A percentile compares a stretch with the other conserved stretches of the same genome.
Conservation (phyloP, 2,797 vertebrate species). For the Pangasius sanitwongsei region DNA sequence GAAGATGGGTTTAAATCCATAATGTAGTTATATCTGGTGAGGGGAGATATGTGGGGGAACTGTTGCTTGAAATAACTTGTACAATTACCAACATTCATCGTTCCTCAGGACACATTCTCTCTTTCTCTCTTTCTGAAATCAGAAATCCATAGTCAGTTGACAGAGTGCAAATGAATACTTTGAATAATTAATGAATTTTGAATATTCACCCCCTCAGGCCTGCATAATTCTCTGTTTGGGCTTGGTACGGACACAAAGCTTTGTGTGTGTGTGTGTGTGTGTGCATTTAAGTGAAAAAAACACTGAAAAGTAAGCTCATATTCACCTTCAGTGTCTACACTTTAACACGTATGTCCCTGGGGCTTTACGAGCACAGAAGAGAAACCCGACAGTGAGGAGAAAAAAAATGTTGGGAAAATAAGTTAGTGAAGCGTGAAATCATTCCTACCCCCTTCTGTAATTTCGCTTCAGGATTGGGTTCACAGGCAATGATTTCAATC, state of each 20-base stretch:
- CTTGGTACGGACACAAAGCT: not conserved
- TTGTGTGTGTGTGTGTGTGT: not conserved
- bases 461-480: slow-evolving; percentile 78
- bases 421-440: slow-evolving; percentile 81
- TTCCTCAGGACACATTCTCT: not conserved
- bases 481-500: slow-evolving; percentile 72
- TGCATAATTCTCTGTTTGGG: slow-evolving; percentile 35
- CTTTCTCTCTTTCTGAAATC: not conserved
- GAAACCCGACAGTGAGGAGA: slow-evolving; percentile 58
- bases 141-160: slow-evolving; percentile 32
- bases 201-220: slow-evolving; percentile 26
- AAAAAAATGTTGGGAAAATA: slow-evolving; percentile 64
- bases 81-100: not conserved
- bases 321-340: slow-evolving; percentile 48
- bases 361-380: slow-evolving; percentile 42
- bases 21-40: not conserved
- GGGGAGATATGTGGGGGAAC: not conserved
- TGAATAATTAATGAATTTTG: slow-evolving; percentile 37
- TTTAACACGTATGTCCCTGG: slow-evolving; percentile 48
- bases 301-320: slow-evolving; percentile 44
- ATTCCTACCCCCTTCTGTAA: slow-evolving; percentile 78
- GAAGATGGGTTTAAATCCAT: not conserved
- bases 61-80: not conserved
- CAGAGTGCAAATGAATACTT: slow-evolving; percentile 9
- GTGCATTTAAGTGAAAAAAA: slow-evolving; percentile 37